Percentiles rank a stretch among this genome's conserved stretches.
Conservation (phyloP, 1,140 invertebrate species). For the Euura lappo region DNA sequence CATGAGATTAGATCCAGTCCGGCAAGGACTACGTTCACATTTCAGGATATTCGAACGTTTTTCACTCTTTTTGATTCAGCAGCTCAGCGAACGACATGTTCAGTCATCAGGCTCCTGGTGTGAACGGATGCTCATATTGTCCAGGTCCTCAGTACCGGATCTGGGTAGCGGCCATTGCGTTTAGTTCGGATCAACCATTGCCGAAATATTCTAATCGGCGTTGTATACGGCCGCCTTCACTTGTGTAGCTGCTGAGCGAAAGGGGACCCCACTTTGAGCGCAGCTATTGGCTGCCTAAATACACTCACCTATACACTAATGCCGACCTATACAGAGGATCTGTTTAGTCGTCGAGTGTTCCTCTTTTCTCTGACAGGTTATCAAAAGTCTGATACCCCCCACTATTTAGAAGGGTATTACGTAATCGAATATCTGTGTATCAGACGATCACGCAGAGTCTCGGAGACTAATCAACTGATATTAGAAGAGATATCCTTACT, state of each 20-base stretch:
- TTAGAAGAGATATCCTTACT: too few species aligned
- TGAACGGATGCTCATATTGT: not conserved
- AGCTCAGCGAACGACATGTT: too few species aligned
- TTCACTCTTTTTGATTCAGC: too few species aligned
- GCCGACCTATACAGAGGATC: not conserved
- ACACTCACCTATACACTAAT: too few species aligned
- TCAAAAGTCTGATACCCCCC: not conserved
- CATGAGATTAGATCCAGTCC: too few species aligned
- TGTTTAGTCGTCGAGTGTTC: not conserved
- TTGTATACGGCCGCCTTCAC: not conserved
- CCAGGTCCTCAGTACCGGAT: not conserved
- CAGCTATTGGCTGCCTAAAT: not conserved
- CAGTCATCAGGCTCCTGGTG: too few species aligned
- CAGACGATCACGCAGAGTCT: too few species aligned
- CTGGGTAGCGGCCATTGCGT: not conserved
- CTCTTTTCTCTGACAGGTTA: not conserved
- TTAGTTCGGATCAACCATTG: not conserved
- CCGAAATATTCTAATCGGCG: constrained; percentile 1
- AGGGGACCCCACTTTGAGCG: not conserved
- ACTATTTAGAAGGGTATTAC: not conserved
- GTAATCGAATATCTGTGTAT: not conserved
- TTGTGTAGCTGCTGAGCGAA: not conserved
- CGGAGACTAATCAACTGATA: too few species aligned
- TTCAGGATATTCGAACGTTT: too few species aligned
- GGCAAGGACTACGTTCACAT: too few species aligned